Conservation (phyloP, 2,888 invertebrate species). For the Seira ritae region DNA sequence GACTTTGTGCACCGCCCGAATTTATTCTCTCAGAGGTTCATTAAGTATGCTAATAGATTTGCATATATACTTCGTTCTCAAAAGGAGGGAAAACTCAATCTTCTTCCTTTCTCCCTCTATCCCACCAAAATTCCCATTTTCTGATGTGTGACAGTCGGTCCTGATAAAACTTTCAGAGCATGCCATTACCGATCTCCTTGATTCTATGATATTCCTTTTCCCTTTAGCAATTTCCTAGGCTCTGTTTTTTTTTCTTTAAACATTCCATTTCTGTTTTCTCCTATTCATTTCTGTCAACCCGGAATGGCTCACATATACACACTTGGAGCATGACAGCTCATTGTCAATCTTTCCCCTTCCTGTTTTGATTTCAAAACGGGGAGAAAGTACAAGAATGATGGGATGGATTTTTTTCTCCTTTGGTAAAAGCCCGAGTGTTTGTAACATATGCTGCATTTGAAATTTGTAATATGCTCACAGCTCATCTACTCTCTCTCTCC, state of each 20-base stretch:
- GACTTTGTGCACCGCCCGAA: neutral
- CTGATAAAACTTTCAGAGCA: conserved; percentile 46
- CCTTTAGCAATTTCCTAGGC: neutral
- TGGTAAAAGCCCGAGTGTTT: neutral
- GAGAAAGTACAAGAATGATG: neutral
- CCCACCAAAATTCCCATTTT: conserved; percentile 11
- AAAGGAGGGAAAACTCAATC: neutral
- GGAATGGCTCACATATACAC: conserved; percentile 34
- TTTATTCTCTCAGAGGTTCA: conserved; percentile 33
- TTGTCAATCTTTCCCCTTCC: conserved; percentile 37
- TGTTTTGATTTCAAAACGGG: neutral
- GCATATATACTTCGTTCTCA: neutral
- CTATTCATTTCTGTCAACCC: neutral
- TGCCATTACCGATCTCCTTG: conserved; percentile 31
- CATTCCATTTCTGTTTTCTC: neutral
- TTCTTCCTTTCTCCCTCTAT: conserved; percentile 16
- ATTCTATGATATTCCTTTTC: neutral
- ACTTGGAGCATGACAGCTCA: conserved; percentile 51
- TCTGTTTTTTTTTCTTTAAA: too few relatives aligned
- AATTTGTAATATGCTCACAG: neutral
- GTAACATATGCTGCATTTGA: neutral
- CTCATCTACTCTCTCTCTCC: neutral
- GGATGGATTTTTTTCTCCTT: neutral
- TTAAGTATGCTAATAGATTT: conserved; percentile 56
- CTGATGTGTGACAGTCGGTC: conserved; percentile 23